Conservation (phyloP, 2,888 invertebrate genomes). For the Drosophila kuntzei region DNA sequence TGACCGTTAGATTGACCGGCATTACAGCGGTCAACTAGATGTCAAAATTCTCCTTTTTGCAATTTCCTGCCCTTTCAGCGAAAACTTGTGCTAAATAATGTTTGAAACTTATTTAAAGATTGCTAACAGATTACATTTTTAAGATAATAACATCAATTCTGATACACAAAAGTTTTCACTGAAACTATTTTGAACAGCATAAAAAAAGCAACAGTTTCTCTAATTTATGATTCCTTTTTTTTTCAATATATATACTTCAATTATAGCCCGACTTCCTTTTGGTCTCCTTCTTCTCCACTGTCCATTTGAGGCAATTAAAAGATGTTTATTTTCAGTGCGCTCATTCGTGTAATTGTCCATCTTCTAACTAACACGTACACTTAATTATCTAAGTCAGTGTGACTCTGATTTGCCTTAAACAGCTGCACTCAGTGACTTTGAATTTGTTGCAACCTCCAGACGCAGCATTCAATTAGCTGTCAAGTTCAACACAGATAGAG, state of each 20-base stretch:
- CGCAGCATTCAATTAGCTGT: slow-evolving; percentile 5
- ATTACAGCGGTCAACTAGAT: slow-evolving; percentile 20
- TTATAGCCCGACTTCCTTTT: no score
- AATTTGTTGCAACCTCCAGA: not conserved
- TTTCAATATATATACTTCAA: no score
- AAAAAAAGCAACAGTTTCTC: not conserved
- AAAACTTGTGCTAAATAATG: not conserved
- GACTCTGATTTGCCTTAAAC: not conserved
- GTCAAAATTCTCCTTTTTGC: slow-evolving; percentile 4
- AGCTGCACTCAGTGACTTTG: not conserved
- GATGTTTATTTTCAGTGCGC: not conserved
- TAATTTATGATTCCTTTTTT: no score
- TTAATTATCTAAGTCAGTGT: slow-evolving; percentile 1
- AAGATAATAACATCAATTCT: not conserved
- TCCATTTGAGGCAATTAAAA: not conserved
- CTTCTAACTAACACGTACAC: not conserved
- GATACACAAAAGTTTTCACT: not conserved
- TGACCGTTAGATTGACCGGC: slow-evolving; percentile 28
- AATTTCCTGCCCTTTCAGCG: not conserved
- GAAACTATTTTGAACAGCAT: not conserved
- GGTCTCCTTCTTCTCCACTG: not conserved
- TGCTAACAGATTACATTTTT: not conserved
- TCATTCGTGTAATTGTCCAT: not conserved
- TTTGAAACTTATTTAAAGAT: not conserved
- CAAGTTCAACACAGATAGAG: not conserved